phyloP scores from a whole-genome alignment of 2,888 invertebrate species.

The Pogonocherus hispidulus region DNA sequence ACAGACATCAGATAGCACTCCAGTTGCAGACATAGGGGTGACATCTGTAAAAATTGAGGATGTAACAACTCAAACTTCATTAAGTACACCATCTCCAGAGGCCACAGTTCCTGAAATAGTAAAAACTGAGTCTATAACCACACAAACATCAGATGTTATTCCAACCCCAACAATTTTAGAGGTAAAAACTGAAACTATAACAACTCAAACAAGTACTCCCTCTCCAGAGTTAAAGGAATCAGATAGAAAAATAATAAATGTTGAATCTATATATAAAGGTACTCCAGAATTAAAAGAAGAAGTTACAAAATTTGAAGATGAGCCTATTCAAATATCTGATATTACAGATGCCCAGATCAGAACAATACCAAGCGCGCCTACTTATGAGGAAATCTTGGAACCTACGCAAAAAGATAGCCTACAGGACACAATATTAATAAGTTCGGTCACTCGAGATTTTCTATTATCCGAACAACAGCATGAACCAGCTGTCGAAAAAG shows the following conservation, averaged over 20 bases:
- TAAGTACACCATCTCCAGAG: constrained; percentile 5
- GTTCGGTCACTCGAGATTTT: constrained; percentile 44
- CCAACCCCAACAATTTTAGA: constrained; percentile 12
- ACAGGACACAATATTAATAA: too few species aligned
- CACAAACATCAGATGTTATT: constrained; percentile 5
- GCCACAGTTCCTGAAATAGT: background rate
- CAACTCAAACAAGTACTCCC: constrained; percentile 20
- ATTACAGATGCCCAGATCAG: background rate
- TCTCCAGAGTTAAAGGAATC: background rate
- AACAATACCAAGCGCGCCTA: constrained; percentile 19
- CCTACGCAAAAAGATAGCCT: constrained; percentile 21
- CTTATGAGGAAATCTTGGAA: constrained; percentile 15
- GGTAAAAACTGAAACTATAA: constrained; percentile 22
- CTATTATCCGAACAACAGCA: constrained; percentile 42
- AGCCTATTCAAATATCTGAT: background rate
- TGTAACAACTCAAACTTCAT: constrained; percentile 59
- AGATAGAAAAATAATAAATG: background rate
- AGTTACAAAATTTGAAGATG: background rate
- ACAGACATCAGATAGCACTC: constrained; percentile 17
- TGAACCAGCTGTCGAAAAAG: constrained; percentile 17
- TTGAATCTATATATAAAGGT: background rate
- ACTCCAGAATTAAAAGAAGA: background rate
- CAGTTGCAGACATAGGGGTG: constrained; percentile 48
- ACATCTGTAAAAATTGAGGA: constrained; percentile 42
- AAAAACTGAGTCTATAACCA: constrained; percentile 19